Percentiles rank a stretch among this genome's conserved stretches.
Evolutionary conservation across 2,888 invertebrate genomes (phyloP).

Genomic region (Silvanus unidentatus): DNA sequence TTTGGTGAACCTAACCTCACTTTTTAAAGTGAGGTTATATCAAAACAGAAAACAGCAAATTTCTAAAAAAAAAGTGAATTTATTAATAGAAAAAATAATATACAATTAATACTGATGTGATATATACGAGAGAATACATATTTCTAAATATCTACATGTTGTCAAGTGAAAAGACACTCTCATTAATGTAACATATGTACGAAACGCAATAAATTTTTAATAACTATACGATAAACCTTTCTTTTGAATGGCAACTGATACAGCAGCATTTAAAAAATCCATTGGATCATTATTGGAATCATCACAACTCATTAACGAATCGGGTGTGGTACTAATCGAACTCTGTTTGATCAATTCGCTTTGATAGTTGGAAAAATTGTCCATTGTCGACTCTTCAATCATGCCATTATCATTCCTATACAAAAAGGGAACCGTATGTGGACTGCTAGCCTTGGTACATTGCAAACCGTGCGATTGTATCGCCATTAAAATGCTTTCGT

Average conservation of each 20-base stretch:
- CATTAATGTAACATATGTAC: too few relatives aligned
- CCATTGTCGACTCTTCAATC: slow-evolving; percentile 27
- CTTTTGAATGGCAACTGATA: slow-evolving; percentile 67
- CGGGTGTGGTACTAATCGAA: slow-evolving; percentile 14
- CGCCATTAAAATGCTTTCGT: slow-evolving; percentile 68
- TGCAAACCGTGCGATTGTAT: slow-evolving; percentile 66
- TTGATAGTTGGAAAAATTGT: slow-evolving; percentile 33
- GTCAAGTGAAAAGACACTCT: too few relatives aligned
- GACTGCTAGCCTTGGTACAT: slow-evolving; percentile 20
- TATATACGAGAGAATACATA: too few relatives aligned
- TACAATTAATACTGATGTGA: too few relatives aligned
- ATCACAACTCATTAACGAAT: slow-evolving; percentile 14
- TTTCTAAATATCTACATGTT: too few relatives aligned
- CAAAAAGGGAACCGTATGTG: slow-evolving; percentile 4
- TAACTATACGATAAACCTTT: slow-evolving; percentile 56
- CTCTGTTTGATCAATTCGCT: slow-evolving; percentile 28
- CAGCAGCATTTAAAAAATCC: slow-evolving; percentile 66
- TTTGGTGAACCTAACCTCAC: too few relatives aligned
- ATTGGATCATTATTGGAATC: slow-evolving; percentile 33
- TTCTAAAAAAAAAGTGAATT: too few relatives aligned
- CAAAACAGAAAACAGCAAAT: too few relatives aligned
- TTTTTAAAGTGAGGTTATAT: too few relatives aligned
- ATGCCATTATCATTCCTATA: slow-evolving; percentile 5
- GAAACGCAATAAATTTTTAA: too few relatives aligned
- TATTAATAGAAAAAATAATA: too few relatives aligned